Conservation (phyloP, 2,888 invertebrate genomes). For the Tetragnatha montana region DNA sequence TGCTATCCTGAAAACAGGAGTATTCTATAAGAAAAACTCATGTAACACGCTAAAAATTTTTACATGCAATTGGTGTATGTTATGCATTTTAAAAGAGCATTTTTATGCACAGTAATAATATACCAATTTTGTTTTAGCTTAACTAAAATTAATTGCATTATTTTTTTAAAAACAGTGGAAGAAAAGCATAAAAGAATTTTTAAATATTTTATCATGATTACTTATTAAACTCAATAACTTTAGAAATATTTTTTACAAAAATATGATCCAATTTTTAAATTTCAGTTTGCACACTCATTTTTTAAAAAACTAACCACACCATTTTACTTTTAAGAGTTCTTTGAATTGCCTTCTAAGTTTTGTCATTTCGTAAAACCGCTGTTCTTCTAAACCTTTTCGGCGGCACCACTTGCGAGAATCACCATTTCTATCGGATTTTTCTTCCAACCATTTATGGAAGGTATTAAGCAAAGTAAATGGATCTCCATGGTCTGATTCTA, state of each 20-base stretch:
- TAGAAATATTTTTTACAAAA: neutral
- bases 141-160: no score
- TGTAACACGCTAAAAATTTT: no score
- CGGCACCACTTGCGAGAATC: slow-evolving; percentile 88
- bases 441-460: slow-evolving; percentile 91
- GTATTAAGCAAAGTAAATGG: slow-evolving; percentile 91
- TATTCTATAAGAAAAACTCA: neutral
- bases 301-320: no score
- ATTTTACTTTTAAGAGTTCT: slow-evolving; percentile 83
- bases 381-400: slow-evolving; percentile 94
- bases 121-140: neutral
- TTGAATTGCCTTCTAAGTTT: slow-evolving; percentile 93
- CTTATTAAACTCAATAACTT: neutral
- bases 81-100: no score
- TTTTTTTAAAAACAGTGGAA: no score
- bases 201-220: neutral
- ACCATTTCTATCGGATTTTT: slow-evolving; percentile 80
- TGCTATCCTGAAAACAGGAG: slow-evolving; percentile 51
- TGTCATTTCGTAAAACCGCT: slow-evolving; percentile 96
- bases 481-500: slow-evolving; percentile 97
- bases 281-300: neutral
- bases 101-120: neutral
- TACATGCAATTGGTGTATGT: no score
- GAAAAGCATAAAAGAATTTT: neutral
- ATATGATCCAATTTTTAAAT: neutral